These are phyloP conservation scores for Gopherus evgoodei DNA, from an alignment of 2,113 vertebrate species.

Conservation along the genomic window DNA sequence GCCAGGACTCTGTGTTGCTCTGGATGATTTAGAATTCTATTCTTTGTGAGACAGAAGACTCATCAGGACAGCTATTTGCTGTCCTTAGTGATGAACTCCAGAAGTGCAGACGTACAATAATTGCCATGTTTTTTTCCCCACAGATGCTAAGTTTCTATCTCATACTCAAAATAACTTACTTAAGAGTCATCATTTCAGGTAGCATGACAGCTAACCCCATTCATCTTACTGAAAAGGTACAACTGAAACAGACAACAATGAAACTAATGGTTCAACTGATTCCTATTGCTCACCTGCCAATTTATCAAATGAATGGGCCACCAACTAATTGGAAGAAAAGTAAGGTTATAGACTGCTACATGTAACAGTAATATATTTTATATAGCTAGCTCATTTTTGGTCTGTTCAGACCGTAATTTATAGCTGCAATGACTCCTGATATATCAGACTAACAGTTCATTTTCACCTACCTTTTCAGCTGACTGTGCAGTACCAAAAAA, in stretches of 20 bases:
- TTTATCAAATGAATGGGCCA: slow-evolving; percentile 36
- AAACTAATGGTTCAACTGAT: slow-evolving; percentile 55
- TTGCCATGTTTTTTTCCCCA: background rate
- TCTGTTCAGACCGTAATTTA: background rate
- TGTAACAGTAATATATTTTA: background rate
- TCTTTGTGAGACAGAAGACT: background rate
- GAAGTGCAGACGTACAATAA: background rate
- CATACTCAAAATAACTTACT: slow-evolving; percentile 19
- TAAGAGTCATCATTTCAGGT: slow-evolving; percentile 16
- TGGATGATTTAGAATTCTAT: background rate
- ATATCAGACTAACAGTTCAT: background rate
- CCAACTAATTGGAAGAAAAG: background rate
- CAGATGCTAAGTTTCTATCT: slow-evolving; percentile 3
- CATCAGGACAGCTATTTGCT: background rate
- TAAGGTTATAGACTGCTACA: background rate
- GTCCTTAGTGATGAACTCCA: background rate
- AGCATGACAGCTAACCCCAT: slow-evolving; percentile 19
- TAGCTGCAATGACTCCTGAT: background rate
- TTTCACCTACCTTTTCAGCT: slow-evolving; percentile 93
- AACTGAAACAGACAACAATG: slow-evolving; percentile 47
- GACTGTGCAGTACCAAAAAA: slow-evolving; percentile 98
- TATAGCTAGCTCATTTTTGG: background rate
- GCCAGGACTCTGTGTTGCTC: background rate
- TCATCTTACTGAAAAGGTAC: slow-evolving; percentile 23
- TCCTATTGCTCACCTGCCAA: slow-evolving; percentile 53